Evolutionary conservation across 2,888 invertebrate genomes (phyloP).

Genomic region (Ditylenchus weischeri): DNA sequence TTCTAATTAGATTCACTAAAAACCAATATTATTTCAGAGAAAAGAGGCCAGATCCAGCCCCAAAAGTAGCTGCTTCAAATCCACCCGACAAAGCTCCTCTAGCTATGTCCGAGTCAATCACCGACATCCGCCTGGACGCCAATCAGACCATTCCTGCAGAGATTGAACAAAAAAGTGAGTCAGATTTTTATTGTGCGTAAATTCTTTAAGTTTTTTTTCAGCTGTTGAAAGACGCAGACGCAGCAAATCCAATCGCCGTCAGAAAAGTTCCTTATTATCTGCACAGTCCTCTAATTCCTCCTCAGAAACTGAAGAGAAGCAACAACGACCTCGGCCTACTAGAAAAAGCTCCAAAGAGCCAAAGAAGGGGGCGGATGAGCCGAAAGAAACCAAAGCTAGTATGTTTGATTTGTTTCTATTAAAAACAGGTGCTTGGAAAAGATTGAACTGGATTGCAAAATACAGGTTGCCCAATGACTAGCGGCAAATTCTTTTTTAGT

Average conservation of each 20-base stretch:
- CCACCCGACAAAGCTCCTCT: slow-evolving; percentile 1
- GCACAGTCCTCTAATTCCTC: slow-evolving; percentile 1
- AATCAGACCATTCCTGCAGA: background rate
- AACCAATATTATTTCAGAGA: too few species aligned
- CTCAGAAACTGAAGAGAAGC: slow-evolving; percentile 14
- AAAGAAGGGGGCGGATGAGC: background rate
- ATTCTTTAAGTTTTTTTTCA: background rate
- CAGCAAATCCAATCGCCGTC: background rate
- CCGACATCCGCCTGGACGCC: background rate
- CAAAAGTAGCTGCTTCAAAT: background rate
- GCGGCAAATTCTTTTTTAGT: too few species aligned
- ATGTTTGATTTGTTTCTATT: too few species aligned
- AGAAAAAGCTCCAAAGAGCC: slow-evolving; percentile 2
- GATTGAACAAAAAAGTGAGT: background rate
- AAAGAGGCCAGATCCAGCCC: too few species aligned
- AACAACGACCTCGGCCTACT: background rate
- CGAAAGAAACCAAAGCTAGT: too few species aligned
- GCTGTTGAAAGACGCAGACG: background rate
- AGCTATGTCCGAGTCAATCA: background rate
- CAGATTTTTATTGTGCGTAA: background rate
- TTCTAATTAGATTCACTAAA: too few species aligned
- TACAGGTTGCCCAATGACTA: too few species aligned
- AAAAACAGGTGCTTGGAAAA: too few species aligned
- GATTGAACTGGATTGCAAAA: too few species aligned
- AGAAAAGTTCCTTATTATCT: background rate